phyloP scores from a whole-genome alignment of 1,140 invertebrate genomes.

The Zophobas morio region DNA sequence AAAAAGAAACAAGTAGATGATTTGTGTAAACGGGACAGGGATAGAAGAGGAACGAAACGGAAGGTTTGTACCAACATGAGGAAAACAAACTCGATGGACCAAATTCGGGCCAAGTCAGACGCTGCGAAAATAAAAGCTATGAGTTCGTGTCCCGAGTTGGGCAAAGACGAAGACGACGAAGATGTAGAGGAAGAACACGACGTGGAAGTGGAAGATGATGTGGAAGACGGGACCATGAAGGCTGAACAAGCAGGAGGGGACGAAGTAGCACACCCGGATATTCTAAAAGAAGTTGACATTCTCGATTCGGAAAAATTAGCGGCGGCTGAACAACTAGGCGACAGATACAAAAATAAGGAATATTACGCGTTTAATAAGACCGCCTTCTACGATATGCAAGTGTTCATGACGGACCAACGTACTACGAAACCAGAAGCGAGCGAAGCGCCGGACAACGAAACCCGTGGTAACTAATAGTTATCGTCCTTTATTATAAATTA shows the following conservation, averaged over 20 bases:
- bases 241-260: no score
- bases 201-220: background rate
- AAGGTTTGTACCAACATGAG: no score
- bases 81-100: no score
- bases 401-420: slow-evolving; percentile 17
- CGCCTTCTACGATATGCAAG: slow-evolving; percentile 40
- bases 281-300: background rate
- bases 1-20: background rate
- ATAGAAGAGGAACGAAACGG: no score
- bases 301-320: background rate
- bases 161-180: no score
- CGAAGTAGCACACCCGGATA: background rate
- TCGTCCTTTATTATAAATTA: no score
- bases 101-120: no score
- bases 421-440: slow-evolving; percentile 6
- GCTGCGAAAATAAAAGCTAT: no score
- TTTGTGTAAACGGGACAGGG: background rate
- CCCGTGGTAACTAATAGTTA: no score
- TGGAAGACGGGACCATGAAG: no score
- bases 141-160: no score
- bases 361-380: slow-evolving; percentile 15
- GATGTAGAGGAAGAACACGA: no score
- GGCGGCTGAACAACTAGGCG: slow-evolving; percentile 9
- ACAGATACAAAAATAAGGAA: slow-evolving; percentile 44
- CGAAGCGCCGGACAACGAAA: background rate